Evolutionary conservation across 2,888 invertebrate species (phyloP).

Genomic region (Drosophila neoperkinsi): DNA sequence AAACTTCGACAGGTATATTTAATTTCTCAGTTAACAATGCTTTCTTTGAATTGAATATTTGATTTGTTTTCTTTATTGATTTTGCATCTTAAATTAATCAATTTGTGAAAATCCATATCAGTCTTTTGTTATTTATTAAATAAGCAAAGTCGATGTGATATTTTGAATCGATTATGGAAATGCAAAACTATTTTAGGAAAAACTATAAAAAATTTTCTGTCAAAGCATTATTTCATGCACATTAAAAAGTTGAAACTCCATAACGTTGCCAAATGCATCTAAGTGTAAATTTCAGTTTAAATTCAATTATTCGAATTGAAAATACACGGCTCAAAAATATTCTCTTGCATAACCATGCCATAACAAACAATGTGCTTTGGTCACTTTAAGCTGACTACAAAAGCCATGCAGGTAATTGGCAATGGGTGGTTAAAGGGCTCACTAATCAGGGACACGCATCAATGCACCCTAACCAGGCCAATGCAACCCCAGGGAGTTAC

Average conservation of each 20-base stretch:
- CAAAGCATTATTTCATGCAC: neutral
- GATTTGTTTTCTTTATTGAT: neutral
- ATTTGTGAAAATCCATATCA: neutral
- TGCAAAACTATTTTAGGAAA: neutral
- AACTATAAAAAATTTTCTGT: neutral
- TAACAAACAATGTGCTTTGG: conserved; percentile 2
- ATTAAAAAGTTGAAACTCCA: neutral
- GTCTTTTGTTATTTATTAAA: no score
- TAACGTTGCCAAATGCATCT: no score
- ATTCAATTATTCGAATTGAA: neutral
- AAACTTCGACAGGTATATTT: neutral
- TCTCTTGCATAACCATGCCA: neutral
- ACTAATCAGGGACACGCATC: conserved; percentile 48
- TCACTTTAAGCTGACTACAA: conserved; percentile 17
- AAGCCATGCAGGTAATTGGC: conserved; percentile 28
- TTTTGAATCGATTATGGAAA: neutral
- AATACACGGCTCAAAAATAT: neutral
- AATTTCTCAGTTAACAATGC: neutral
- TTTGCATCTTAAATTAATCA: neutral
- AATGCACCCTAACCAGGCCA: conserved; percentile 25
- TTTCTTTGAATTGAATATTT: neutral
- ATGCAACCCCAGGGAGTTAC: conserved; percentile 10
- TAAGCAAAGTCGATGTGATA: neutral
- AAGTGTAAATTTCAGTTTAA: neutral
- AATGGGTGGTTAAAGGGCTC: conserved; percentile 9